phyloP scores from a whole-genome alignment of 2,113 vertebrate genomes.

The Spea bombifrons region DNA sequence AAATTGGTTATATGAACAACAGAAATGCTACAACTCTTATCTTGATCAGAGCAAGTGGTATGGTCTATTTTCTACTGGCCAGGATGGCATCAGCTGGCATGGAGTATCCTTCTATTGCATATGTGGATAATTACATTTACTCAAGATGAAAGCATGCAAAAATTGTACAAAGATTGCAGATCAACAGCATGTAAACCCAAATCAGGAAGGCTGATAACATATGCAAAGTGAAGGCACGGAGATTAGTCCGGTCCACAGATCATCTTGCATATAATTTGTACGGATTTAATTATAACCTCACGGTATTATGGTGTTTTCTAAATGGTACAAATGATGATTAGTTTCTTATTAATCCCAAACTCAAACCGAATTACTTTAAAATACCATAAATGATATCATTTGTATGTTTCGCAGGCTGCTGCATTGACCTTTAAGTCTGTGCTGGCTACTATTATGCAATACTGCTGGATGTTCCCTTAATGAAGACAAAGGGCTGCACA shows the following conservation, averaged over 20 bases:
- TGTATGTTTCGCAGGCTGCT: neutral
- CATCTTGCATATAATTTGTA: neutral
- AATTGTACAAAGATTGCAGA: neutral
- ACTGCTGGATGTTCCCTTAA: slow-evolving; percentile 13
- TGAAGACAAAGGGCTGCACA: slow-evolving; percentile 18
- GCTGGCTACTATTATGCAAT: neutral
- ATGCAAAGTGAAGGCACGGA: neutral
- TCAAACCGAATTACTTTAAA: neutral
- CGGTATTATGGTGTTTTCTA: neutral
- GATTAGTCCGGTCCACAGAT: neutral
- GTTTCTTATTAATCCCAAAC: neutral
- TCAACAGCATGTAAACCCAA: neutral
- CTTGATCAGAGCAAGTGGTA: neutral
- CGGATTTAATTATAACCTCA: neutral
- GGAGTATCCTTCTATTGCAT: neutral
- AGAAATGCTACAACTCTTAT: no score
- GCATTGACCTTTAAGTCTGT: slow-evolving; percentile 14
- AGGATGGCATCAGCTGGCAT: neutral
- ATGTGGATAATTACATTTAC: neutral
- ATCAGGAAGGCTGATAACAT: neutral
- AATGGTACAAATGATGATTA: neutral
- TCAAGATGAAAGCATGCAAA: neutral
- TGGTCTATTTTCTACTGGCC: neutral
- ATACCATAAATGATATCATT: neutral
- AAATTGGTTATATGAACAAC: no score